Evolutionary conservation across 2,888 invertebrate genomes (phyloP).

Genomic region (Perithous albicinctus): DNA sequence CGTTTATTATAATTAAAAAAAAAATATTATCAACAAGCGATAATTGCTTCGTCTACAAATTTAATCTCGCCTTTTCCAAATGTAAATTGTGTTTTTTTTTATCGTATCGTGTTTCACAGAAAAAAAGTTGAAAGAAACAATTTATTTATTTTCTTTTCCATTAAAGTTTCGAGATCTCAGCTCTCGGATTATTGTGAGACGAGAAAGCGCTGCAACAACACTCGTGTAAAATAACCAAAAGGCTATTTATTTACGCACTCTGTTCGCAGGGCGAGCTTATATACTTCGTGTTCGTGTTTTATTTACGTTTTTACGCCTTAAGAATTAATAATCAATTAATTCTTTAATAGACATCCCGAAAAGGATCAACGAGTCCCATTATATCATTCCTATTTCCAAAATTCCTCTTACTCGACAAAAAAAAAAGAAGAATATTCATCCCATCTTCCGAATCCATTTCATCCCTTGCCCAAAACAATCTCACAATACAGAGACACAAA

Average conservation of each 20-base stretch:
- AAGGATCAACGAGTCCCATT: slow-evolving; percentile 32
- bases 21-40: slow-evolving; percentile 55
- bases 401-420: slow-evolving; percentile 11
- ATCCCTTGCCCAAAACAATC: slow-evolving; percentile 19
- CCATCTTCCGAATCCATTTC: slow-evolving; percentile 29
- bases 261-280: slow-evolving; percentile 44
- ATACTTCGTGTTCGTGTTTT: slow-evolving; percentile 57
- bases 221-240: slow-evolving; percentile 38
- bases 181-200: slow-evolving; percentile 54
- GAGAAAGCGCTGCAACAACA: slow-evolving; percentile 57
- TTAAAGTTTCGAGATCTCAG: slow-evolving; percentile 40
- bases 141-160: too few species aligned
- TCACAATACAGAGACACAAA: slow-evolving; percentile 11
- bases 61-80: too few species aligned
- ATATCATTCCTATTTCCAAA: slow-evolving; percentile 22
- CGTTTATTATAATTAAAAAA: slow-evolving; percentile 19
- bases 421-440: slow-evolving; percentile 11
- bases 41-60: slow-evolving; percentile 66
- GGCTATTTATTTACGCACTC: slow-evolving; percentile 47
- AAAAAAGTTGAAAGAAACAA: slow-evolving; percentile 35
- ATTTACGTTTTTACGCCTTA: slow-evolving; percentile 44
- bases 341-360: slow-evolving; percentile 51
- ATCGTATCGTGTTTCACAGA: slow-evolving; percentile 27
- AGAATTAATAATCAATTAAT: slow-evolving; percentile 44
- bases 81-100: slow-evolving; percentile 52